Evolutionary conservation across 2,888 invertebrate species (phyloP), one percentile per base, ranked within the genome.

Genomic region (Ophion costatus): DNA sequence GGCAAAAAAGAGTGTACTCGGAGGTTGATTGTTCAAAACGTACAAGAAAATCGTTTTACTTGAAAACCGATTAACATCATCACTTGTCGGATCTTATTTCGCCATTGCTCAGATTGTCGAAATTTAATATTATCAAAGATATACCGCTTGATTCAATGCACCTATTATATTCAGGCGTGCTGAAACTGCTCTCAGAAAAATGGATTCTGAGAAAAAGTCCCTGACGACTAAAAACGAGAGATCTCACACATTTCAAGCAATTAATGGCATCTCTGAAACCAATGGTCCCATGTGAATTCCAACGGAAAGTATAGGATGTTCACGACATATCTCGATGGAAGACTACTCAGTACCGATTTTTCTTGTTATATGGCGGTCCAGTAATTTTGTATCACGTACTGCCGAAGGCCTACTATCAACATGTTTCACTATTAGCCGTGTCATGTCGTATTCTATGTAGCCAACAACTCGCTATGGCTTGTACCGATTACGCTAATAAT

Each of bases 281-380:
- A 3, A 56, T n/a, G n/a, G 64, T 75, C n/a, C 85, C 88, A n/a
- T 38, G 42, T 7, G 88, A 89, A 80, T 89, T 89, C 64, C 87
- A 89, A 78, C 64, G 87, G 42, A 88, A 88, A 81, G 67, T 20
- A 10, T 87, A 86, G 33, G 82, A 88, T 78, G 20, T 87, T 4
- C 71, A 83, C 10, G 73, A 83, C 14, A 63, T 87, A 64, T 20
- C 75, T 9, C 59, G 85, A 56, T 90, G 88, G 88, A 89, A 89
- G 83, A 88, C 88, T 10, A 88, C 89, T 0, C 88, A 88, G 75
- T 88, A 83, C 33, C 56, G 88, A 22, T 88, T 89, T 77, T 80
- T 89, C 75, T 57, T 88, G 9, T 38, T 38, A 38, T 38, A 38
- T 38, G 6, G 38, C 9, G 38, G 38, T 38, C 38, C 38, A 7